A percentile compares a stretch with the other conserved stretches of the same genome.
phyloP scores from a whole-genome alignment of 2,113 vertebrate species.

The Mionectes macconnelli region DNA sequence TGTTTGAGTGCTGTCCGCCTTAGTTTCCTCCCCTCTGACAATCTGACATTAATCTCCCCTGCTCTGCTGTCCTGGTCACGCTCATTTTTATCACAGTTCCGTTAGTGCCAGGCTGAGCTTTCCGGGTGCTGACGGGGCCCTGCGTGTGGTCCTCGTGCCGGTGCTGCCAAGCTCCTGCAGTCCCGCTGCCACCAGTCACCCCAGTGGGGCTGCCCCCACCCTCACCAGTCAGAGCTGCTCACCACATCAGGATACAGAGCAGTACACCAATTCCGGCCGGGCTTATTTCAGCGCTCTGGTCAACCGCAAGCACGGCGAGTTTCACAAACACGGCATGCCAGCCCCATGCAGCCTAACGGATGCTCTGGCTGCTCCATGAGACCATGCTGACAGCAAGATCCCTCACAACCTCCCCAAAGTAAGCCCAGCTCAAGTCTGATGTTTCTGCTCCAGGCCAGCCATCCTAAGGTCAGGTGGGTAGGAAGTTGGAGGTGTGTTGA shows the following conservation, averaged over 20 bases:
- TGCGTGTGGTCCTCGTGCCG: not conserved
- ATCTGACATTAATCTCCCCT: constrained; percentile 78
- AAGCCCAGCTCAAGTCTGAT: rapidly evolving
- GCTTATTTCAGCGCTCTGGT: constrained; percentile 81
- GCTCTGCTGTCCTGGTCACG: constrained; percentile 71
- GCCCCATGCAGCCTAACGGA: constrained; percentile 70
- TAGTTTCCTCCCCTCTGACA: constrained; percentile 72
- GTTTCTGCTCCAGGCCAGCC: not conserved
- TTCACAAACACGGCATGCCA: constrained; percentile 76
- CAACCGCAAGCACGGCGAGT: constrained; percentile 76
- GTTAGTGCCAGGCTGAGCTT: constrained; percentile 78
- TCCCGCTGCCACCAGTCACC: constrained; percentile 52
- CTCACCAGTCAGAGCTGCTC: constrained; percentile 63
- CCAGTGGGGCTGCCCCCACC: constrained; percentile 54
- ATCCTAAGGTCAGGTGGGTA: not conserved
- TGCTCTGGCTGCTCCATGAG: constrained; percentile 19
- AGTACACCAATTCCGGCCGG: constrained; percentile 80
- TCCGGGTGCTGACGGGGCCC: constrained; percentile 70
- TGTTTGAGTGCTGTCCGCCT: constrained; percentile 54
- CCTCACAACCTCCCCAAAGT: not conserved
- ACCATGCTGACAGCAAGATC: not conserved
- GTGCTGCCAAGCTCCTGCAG: constrained; percentile 51
- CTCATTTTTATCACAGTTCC: constrained; percentile 82
- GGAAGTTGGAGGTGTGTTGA: not conserved
- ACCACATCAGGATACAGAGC: constrained; percentile 86